Evolutionary conservation across 2,113 vertebrate species (phyloP).

Genomic region (Marmota monax): DNA sequence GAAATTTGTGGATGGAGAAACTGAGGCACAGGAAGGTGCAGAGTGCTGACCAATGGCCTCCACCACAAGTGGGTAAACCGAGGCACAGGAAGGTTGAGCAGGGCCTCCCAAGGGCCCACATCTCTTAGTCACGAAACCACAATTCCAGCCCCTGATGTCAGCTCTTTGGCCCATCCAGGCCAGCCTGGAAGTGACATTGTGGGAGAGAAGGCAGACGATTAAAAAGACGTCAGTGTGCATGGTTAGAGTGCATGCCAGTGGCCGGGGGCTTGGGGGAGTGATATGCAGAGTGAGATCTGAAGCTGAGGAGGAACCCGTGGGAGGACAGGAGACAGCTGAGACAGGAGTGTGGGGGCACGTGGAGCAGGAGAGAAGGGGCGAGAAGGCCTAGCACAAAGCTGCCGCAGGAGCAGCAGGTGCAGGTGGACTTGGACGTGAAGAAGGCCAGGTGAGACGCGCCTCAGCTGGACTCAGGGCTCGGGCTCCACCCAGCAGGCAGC

Average conservation of each 20-base stretch:
- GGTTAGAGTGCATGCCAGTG: neutral
- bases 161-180: neutral
- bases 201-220: neutral
- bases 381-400: neutral
- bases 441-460: neutral
- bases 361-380: neutral
- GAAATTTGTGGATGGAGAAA: neutral
- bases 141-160: neutral
- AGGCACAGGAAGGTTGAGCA: neutral
- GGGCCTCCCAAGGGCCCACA: no score
- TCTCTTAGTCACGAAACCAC: neutral
- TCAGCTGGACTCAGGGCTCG: neutral
- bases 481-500: neutral
- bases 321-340: neutral
- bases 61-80: neutral
- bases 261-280: neutral
- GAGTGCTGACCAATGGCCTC: neutral
- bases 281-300: neutral
- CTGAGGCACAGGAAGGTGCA: neutral
- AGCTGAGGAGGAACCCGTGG: neutral
- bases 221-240: neutral
- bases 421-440: accelerated
- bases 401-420: neutral
- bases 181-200: neutral
- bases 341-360: neutral